Evolutionary conservation across 2,888 invertebrate species (phyloP).

Genomic region (Cyrtodaria siliqua): DNA sequence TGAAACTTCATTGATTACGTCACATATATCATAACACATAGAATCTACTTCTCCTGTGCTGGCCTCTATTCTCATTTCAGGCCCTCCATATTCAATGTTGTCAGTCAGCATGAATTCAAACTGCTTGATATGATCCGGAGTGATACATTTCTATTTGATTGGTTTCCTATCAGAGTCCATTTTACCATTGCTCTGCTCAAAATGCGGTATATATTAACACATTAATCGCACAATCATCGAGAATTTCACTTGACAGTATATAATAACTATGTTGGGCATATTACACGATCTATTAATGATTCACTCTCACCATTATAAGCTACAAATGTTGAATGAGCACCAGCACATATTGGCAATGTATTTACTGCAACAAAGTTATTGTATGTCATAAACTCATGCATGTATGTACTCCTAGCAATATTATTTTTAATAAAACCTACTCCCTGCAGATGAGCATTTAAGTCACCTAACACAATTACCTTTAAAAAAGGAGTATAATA

Average conservation of each 20-base stretch:
- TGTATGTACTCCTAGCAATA: not conserved
- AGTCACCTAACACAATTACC: constrained; percentile 20
- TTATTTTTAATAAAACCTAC: not conserved
- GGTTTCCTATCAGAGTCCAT: no score
- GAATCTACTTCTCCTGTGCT: not conserved
- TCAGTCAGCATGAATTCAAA: no score
- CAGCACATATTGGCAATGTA: constrained; percentile 6
- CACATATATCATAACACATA: not conserved
- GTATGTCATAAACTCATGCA: not conserved
- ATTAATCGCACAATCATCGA: constrained; percentile 2
- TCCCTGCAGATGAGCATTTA: constrained; percentile 16
- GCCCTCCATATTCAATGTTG: no score
- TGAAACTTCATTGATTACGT: not conserved
- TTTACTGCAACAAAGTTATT: not conserved
- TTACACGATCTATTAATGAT: constrained; percentile 13
- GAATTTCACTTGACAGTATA: not conserved
- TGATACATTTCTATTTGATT: no score
- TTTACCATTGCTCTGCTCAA: no score
- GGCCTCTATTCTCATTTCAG: no score
- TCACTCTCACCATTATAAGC: not conserved
- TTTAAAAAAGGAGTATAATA: no score
- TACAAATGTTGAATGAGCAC: constrained; percentile 3
- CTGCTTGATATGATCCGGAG: no score
- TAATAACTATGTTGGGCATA: not conserved
- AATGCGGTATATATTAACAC: not conserved